phyloP scores from a whole-genome alignment of 2,797 vertebrate species.

The Eurystomus glaucurus region DNA sequence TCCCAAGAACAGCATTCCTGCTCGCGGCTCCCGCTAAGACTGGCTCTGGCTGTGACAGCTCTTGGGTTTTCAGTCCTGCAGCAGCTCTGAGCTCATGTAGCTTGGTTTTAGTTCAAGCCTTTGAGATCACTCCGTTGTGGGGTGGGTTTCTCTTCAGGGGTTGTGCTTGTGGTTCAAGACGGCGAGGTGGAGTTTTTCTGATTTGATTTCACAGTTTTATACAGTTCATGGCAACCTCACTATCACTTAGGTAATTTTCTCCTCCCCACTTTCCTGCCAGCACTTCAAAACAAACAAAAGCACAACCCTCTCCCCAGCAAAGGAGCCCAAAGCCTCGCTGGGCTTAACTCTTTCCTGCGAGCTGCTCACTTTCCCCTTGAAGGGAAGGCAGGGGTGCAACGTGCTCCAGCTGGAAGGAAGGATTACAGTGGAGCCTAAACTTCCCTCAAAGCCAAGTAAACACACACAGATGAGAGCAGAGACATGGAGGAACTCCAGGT shows the following conservation, averaged over 20 bases:
- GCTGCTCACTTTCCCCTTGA: neutral
- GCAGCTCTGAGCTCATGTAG: slow-evolving; percentile 62
- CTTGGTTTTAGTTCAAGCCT: slow-evolving; percentile 55
- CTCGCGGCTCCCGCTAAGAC: neutral
- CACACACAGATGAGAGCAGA: neutral
- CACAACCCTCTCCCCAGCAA: slow-evolving; percentile 51
- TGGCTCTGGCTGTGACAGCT: neutral
- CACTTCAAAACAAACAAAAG: slow-evolving; percentile 69
- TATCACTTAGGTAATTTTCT: slow-evolving; percentile 78
- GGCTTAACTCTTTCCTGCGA: slow-evolving; percentile 76
- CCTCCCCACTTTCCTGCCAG: slow-evolving; percentile 75
- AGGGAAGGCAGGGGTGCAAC: neutral
- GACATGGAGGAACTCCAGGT: neutral
- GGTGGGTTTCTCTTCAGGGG: slow-evolving; percentile 72
- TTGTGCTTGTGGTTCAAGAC: slow-evolving; percentile 48
- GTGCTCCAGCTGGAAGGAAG: neutral
- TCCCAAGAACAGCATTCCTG: slow-evolving; percentile 63
- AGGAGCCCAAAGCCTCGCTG: slow-evolving; percentile 34
- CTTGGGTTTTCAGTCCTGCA: slow-evolving; percentile 8
- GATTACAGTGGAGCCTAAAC: neutral
- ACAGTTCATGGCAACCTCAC: slow-evolving; percentile 50
- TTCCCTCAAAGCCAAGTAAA: neutral
- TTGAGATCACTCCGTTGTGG: slow-evolving; percentile 47
- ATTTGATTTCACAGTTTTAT: slow-evolving; percentile 62
- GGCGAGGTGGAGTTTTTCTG: slow-evolving; percentile 67